Conservation (phyloP, 2,113 vertebrate genomes). For the Brienomyrus longianalis region DNA sequence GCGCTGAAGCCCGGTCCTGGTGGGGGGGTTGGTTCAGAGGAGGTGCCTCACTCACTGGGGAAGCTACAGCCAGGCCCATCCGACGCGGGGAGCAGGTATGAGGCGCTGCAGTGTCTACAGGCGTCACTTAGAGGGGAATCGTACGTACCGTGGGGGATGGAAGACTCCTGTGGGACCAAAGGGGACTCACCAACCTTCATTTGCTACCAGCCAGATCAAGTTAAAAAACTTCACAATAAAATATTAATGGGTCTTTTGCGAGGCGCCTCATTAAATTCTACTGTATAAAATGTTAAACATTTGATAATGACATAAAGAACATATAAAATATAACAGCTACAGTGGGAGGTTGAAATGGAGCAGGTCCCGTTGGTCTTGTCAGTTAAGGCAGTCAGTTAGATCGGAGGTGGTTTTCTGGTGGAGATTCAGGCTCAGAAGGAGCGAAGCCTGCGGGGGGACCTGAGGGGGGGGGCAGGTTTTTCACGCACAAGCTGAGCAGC, state of each 20-base stretch:
- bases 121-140: not conserved
- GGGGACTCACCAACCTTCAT: not conserved
- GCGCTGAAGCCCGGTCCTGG: not conserved
- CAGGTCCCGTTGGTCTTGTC: not conserved
- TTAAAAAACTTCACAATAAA: not conserved
- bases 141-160: not conserved
- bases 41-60: not conserved
- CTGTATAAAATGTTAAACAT: slow-evolving; percentile 1
- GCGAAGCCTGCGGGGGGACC: not conserved
- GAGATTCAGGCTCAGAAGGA: not conserved
- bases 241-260: not conserved
- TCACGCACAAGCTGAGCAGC: not conserved
- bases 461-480: not conserved
- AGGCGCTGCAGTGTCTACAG: not conserved
- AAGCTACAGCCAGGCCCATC: not conserved
- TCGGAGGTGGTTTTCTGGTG: not conserved
- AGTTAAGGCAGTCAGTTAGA: not conserved
- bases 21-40: not conserved
- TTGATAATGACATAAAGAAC: not conserved
- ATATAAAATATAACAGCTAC: not conserved
- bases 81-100: not conserved
- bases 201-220: not conserved
- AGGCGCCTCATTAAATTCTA: not conserved
- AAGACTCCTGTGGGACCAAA: not conserved
- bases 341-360: not conserved